These are phyloP conservation scores for Apodemus agrarius DNA, from an alignment of 2,797 vertebrate species.

Conservation along the genomic window DNA sequence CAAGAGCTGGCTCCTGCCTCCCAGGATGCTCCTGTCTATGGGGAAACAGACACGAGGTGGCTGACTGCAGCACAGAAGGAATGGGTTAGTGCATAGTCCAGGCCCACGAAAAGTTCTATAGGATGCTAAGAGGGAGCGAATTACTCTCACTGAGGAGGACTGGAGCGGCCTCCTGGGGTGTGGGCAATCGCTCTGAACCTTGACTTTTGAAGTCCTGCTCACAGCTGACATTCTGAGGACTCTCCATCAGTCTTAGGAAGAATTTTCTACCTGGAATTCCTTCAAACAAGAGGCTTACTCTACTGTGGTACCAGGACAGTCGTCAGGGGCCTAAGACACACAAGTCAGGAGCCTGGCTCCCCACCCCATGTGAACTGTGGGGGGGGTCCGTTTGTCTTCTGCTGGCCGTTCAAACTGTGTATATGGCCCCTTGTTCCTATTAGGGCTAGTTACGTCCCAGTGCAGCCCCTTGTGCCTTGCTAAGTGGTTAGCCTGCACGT, in stretches of 20 bases:
- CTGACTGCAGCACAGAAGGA: neutral
- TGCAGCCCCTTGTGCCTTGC: conserved; percentile 53
- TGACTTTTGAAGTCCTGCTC: conserved; percentile 46
- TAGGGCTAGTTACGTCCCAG: conserved; percentile 60
- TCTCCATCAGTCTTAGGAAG: neutral
- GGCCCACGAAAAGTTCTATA: neutral
- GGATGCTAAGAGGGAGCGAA: neutral
- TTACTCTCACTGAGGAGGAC: neutral
- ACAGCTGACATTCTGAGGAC: conserved; percentile 22
- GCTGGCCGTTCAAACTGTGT: conserved; percentile 38
- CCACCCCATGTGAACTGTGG: neutral
- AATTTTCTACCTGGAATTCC: conserved; percentile 31
- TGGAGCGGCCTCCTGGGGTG: neutral
- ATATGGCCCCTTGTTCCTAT: conserved; percentile 55
- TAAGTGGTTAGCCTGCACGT: conserved; percentile 72
- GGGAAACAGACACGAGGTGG: neutral
- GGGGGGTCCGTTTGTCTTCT: conserved; percentile 48
- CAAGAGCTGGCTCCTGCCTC: neutral
- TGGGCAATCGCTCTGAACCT: neutral
- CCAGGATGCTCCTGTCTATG: conserved; percentile 1
- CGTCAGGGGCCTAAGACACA: neutral
- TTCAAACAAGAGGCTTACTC: conserved; percentile 33
- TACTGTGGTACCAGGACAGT: neutral
- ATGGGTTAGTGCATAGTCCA: neutral
- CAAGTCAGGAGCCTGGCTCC: neutral